A percentile compares a stretch with the other conserved stretches of the same genome.
Evolutionary conservation across 2,113 vertebrate species (phyloP).

Genomic region (Mola mola): DNA sequence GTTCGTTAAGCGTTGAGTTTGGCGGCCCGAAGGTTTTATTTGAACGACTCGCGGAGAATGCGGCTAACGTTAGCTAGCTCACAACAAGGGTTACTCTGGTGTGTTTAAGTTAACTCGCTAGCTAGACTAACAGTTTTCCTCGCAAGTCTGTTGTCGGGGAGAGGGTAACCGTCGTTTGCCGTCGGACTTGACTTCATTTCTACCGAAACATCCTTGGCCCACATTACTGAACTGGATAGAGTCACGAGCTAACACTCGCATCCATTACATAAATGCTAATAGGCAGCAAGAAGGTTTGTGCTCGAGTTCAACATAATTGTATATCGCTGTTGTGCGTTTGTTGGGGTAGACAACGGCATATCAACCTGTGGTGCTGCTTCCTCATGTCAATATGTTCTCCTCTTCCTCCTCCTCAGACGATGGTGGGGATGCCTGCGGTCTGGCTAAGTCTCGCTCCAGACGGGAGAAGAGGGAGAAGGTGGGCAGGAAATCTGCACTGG

Average conservation of each 20-base stretch:
- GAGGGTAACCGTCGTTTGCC: no score
- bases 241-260: neutral
- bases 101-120: neutral
- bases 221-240: no score
- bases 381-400: no score
- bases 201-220: no score
- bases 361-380: no score
- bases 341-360: no score
- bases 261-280: neutral
- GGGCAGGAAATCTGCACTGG: constrained; percentile 91
- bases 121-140: neutral
- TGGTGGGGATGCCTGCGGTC: constrained; percentile 71
- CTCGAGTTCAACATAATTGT: neutral
- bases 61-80: constrained; percentile 48
- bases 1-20: neutral
- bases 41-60: neutral
- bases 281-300: neutral
- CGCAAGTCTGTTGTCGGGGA: no score
- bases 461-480: constrained; percentile 91
- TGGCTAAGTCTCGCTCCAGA: constrained; percentile 86
- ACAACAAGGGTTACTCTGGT: neutral
- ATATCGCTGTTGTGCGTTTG: neutral
- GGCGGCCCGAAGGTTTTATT: neutral
- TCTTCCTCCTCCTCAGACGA: constrained; percentile 36
- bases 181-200: no score